A percentile compares a stretch with the other conserved stretches of the same genome.
phyloP scores from a whole-genome alignment of 2,888 invertebrate species.

The Drosophila kanekoi region DNA sequence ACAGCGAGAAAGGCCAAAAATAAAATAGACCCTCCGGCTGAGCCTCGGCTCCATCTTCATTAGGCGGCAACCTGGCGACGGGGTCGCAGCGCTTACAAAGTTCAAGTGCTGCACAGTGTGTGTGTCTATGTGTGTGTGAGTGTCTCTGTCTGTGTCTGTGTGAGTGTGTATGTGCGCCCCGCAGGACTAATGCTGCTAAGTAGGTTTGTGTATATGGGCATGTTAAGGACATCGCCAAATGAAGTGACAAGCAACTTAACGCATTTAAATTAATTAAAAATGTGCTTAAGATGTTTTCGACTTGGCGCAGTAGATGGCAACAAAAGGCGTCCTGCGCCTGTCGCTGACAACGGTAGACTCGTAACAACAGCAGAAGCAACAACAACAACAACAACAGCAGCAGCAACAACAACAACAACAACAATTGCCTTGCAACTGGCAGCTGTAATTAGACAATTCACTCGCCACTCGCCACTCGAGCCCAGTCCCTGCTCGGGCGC shows the following conservation, averaged over 20 bases:
- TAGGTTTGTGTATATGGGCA: conserved; percentile 22
- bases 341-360: conserved; percentile 58
- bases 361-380: conserved; percentile 18
- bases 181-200: conserved; percentile 10
- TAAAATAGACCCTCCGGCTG: not conserved
- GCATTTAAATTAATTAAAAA: conserved; percentile 79
- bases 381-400: conserved; percentile 12
- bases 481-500: conserved; percentile 27
- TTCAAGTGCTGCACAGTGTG: conserved; percentile 11
- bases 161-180: not conserved
- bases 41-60: conserved; percentile 32
- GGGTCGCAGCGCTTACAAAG: conserved; percentile 21
- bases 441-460: conserved; percentile 80
- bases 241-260: conserved; percentile 80
- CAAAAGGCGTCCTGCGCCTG: conserved; percentile 61
- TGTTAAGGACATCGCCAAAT: conserved; percentile 71
- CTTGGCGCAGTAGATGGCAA: conserved; percentile 60
- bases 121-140: too few relatives aligned
- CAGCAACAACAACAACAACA: conserved; percentile 10
- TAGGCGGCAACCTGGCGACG: conserved; percentile 30
- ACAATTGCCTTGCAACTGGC: conserved; percentile 63
- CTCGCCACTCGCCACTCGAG: conserved; percentile 64
- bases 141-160: conserved; percentile 6
- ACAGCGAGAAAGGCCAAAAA: not conserved
- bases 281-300: conserved; percentile 80